Conservation (phyloP, 2,113 vertebrate genomes). For the Phalacrocorax aristotelis region DNA sequence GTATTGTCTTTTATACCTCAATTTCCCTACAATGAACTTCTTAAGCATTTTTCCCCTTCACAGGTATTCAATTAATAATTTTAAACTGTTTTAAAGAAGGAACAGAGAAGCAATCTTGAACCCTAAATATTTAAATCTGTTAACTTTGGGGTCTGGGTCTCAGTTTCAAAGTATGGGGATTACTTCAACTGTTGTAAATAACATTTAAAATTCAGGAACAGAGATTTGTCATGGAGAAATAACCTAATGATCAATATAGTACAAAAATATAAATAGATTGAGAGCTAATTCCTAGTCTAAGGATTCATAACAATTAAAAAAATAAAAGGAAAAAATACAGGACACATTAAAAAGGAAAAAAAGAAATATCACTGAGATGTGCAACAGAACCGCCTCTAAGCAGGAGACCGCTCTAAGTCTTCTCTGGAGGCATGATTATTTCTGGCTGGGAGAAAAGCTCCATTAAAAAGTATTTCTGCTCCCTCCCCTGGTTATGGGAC, state of each 20-base stretch:
- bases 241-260: neutral
- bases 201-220: neutral
- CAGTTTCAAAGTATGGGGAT: neutral
- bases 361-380: neutral
- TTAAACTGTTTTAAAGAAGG: neutral
- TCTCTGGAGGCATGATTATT: neutral
- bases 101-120: neutral
- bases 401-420: neutral
- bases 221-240: neutral
- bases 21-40: neutral
- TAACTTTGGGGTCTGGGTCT: neutral
- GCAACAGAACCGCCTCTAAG: neutral
- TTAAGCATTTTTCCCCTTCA: neutral
- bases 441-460: neutral
- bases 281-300: neutral
- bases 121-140: neutral
- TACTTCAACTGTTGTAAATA: neutral
- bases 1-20: neutral
- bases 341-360: neutral
- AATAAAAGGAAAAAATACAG: neutral
- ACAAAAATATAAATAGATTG: neutral
- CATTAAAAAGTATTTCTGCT: constrained; percentile 6
- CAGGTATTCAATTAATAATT: neutral
- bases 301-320: neutral
- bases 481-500: neutral